phyloP scores from a whole-genome alignment of 2,113 vertebrate species.

The Hippocampus comes region DNA sequence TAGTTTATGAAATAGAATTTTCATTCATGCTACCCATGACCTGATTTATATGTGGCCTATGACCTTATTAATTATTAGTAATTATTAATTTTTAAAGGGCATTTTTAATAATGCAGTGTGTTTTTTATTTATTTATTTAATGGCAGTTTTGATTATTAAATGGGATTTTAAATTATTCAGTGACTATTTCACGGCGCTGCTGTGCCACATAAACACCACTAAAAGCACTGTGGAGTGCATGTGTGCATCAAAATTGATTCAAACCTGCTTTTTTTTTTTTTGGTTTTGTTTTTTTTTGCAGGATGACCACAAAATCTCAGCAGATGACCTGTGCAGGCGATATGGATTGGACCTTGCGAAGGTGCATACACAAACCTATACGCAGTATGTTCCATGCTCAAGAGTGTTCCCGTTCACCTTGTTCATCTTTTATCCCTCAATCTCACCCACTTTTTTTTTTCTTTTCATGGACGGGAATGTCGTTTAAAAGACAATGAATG shows the following conservation, averaged over 20 bases:
- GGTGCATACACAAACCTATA: conserved; percentile 62
- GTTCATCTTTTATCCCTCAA: conserved; percentile 50
- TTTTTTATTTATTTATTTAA: neutral
- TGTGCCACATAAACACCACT: neutral
- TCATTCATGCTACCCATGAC: neutral
- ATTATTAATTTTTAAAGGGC: neutral
- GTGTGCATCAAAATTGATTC: neutral
- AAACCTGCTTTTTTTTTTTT: neutral
- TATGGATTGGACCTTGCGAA: conserved; percentile 81
- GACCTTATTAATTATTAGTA: neutral
- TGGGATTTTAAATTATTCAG: neutral
- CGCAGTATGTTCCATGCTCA: conserved; percentile 4
- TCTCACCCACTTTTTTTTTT: neutral
- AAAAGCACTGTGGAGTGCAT: neutral
- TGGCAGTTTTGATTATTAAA: neutral
- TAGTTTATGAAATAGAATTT: neutral
- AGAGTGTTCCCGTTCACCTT: conserved; percentile 11
- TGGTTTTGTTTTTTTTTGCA: conserved; percentile 45
- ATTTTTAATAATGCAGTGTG: neutral
- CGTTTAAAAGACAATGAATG: neutral
- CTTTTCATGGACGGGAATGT: neutral
- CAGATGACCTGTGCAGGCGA: conserved; percentile 82
- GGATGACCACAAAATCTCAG: conserved; percentile 86
- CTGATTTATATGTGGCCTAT: neutral
- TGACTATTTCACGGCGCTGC: neutral